Base-by-base conservation (phyloP, 2,888 invertebrate genomes). In the Temnothorax ravouxi region DNA sequence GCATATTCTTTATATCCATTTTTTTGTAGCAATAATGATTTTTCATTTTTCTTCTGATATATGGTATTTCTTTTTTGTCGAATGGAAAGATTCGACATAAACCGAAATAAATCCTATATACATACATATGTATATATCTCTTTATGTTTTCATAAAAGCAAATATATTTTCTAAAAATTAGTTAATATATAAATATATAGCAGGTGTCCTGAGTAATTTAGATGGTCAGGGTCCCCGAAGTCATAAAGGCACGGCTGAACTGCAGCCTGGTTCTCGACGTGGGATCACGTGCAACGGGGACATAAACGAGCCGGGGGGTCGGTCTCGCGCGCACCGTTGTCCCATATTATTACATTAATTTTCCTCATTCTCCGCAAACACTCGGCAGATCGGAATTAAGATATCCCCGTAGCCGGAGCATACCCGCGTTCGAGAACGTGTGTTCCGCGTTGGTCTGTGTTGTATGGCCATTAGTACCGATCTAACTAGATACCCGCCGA, bases 311-410 rank as follows among this genome's bases (percentile, higher is more conserved):
- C 29, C 11, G 47, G 72, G 52, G 52, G 47, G 9, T 34, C 61
- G 47, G 59, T 59, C 79, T 72, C 74, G 75, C 59, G 74, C 74
- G 75, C 59, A 77, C 67, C 44, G 54, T 85, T 62, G 81, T 62
- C 41, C 80, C 54, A 69, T 84, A 84, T 86, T 85, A 84, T 64
- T 75, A 80, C 80, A 75, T 84, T 86, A 86, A 85, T 84, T 75
- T 64, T 56, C 74, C 34, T 34, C 44, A 61, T 75, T 83, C 80
- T 59, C 71, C 52, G 64, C 72, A 74, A 83, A 76, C 77, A 66
- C 74, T 64, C 47, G 76, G 83, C 62, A 83, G 88, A 89, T 89
- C 76, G 76, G 80, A 72, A 69, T 85, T 84, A 84, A 84, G 88
- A 88, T 87, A 87, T 82, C 74, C 15, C 67, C 64, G 29, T 8